phyloP scores from a whole-genome alignment of 1,140 invertebrate genomes.

The Adoxophyes honmai region DNA sequence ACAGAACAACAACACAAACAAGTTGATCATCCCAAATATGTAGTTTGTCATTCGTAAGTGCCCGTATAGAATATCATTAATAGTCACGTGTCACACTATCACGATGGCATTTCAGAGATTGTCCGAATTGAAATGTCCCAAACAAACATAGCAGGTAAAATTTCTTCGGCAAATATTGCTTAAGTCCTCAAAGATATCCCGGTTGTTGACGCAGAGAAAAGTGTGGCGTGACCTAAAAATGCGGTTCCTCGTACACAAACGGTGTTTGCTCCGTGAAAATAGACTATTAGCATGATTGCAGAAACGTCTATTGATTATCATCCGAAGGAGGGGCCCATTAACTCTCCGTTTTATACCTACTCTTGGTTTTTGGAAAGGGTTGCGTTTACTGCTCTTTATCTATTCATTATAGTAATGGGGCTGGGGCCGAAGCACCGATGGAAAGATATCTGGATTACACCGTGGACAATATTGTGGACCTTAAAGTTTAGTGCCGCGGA shows the following conservation, averaged over 20 bases:
- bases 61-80: too few species aligned
- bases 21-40: too few species aligned
- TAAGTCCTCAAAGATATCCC: too few species aligned
- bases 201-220: slow-evolving; percentile 1
- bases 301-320: slow-evolving; percentile 27
- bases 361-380: slow-evolving; percentile 2
- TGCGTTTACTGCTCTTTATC: slow-evolving; percentile 11
- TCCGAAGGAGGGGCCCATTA: slow-evolving; percentile 23
- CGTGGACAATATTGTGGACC: not conserved
- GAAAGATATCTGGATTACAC: not conserved
- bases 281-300: slow-evolving; percentile 25
- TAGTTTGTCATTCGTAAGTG: too few species aligned
- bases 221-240: not conserved
- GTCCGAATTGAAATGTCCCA: too few species aligned
- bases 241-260: not conserved
- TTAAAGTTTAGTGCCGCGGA: not conserved
- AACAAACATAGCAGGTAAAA: too few species aligned
- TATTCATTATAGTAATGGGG: slow-evolving; percentile 11
- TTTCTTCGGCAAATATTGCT: too few species aligned
- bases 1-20: too few species aligned
- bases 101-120: too few species aligned
- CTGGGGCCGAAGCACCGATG: not conserved
- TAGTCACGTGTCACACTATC: too few species aligned
- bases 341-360: slow-evolving; percentile 14
- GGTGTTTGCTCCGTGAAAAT: slow-evolving; percentile 9